phyloP scores from a whole-genome alignment of 2,113 vertebrate genomes.

The Cyanistes caeruleus region DNA sequence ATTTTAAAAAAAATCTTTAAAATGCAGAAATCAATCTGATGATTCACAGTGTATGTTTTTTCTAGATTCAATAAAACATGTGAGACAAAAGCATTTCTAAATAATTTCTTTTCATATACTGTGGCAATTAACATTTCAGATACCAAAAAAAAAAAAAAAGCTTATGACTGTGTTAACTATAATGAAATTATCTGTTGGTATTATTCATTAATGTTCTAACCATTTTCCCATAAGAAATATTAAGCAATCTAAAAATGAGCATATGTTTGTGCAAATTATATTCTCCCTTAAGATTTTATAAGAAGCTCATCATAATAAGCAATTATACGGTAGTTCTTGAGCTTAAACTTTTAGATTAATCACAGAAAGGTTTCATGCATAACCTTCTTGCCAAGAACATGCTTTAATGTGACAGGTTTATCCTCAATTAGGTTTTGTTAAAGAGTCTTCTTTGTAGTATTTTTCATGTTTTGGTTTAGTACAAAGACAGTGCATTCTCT shows the following conservation, averaged over 20 bases:
- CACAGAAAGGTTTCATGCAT: not conserved
- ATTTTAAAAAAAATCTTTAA: not conserved
- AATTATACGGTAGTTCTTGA: slow-evolving; percentile 13
- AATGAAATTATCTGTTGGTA: slow-evolving; percentile 29
- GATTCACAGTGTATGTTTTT: not conserved
- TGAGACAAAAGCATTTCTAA: not conserved
- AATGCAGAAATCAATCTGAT: not conserved
- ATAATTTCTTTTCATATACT: not conserved
- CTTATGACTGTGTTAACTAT: not conserved
- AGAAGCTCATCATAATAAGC: slow-evolving; percentile 29
- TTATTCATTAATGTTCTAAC: slow-evolving; percentile 22
- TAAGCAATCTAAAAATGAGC: slow-evolving; percentile 19
- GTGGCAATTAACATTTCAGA: not conserved
- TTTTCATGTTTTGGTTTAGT: not conserved
- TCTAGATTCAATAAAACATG: not conserved
- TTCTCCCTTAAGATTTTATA: slow-evolving; percentile 36
- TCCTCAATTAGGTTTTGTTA: slow-evolving; percentile 18
- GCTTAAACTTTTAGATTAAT: slow-evolving; percentile 43
- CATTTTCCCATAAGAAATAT: slow-evolving; percentile 10
- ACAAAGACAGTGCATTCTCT: not conserved
- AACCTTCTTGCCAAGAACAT: not conserved
- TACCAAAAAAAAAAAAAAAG: not conserved
- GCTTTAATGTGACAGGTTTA: slow-evolving; percentile 25
- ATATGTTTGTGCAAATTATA: slow-evolving; percentile 41
- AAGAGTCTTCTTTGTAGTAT: not conserved